Conservation (phyloP, 1,140 invertebrate species). For the Metaphire vulgaris region DNA sequence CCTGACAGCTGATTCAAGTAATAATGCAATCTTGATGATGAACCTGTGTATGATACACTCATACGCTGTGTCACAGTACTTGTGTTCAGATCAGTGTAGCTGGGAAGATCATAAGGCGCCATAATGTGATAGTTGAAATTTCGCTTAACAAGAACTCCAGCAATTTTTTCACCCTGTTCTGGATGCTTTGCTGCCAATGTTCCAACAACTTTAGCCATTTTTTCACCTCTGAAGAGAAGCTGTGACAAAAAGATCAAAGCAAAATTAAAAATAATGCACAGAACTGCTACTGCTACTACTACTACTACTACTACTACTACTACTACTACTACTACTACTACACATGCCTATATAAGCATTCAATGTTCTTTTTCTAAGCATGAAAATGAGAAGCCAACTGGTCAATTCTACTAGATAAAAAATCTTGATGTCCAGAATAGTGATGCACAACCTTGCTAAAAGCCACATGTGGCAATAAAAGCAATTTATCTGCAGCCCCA, state of each 20-base stretch:
- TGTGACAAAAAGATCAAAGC: constrained; percentile 8
- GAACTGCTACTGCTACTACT: not conserved
- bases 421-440: no score
- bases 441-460: no score
- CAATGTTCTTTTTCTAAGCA: not conserved
- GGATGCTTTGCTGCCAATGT: constrained; percentile 75
- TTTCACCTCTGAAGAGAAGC: constrained; percentile 91
- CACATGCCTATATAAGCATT: not conserved
- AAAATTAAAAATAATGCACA: not conserved
- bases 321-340: not conserved
- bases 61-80: constrained; percentile 84
- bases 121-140: constrained; percentile 98
- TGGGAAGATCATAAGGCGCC: constrained; percentile 79
- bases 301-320: not conserved
- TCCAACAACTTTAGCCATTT: constrained; percentile 95
- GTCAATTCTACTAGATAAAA: not conserved
- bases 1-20: constrained; percentile 76
- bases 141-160: constrained; percentile 89
- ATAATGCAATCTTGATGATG: constrained; percentile 69
- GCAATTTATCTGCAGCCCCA: no score
- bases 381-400: not conserved
- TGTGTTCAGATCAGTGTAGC: constrained; percentile 92
- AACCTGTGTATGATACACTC: constrained; percentile 77
- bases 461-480: no score
- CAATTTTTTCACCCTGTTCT: constrained; percentile 68